Evolutionary conservation across 2,797 vertebrate species (phyloP).

Genomic region (Enteromius mattozi): DNA sequence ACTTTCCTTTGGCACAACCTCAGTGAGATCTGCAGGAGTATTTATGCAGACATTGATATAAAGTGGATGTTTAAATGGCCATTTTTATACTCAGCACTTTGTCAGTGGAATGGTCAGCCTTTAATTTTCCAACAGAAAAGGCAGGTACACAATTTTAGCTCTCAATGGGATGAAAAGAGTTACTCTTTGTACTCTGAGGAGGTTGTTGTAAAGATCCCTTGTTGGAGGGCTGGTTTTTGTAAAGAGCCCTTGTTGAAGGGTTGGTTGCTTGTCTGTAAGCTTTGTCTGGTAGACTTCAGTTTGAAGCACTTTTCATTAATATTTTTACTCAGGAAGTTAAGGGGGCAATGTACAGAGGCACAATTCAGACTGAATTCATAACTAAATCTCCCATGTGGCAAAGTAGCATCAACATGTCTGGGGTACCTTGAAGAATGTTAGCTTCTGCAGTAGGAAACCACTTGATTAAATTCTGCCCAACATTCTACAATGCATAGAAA

Average conservation of each 20-base stretch:
- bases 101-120: constrained; percentile 8
- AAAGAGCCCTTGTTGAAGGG: no score
- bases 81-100: constrained; percentile 35
- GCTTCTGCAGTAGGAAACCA: neutral
- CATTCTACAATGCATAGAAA: neutral
- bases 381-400: neutral
- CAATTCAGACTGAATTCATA: neutral
- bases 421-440: neutral
- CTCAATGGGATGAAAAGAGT: neutral
- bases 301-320: neutral
- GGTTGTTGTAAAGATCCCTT: neutral
- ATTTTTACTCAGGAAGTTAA: neutral
- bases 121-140: neutral
- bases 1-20: constrained; percentile 46
- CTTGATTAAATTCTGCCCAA: neutral
- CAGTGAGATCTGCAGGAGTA: constrained; percentile 36
- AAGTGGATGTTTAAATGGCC: constrained; percentile 28
- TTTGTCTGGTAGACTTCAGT: neutral
- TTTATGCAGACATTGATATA: constrained; percentile 48
- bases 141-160: constrained; percentile 7
- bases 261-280: neutral
- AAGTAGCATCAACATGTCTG: neutral
- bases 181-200: neutral
- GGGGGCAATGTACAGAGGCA: neutral
- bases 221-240: neutral